phyloP scores from a whole-genome alignment of 2,113 vertebrate genomes.

The Tachysurus fulvidraco region DNA sequence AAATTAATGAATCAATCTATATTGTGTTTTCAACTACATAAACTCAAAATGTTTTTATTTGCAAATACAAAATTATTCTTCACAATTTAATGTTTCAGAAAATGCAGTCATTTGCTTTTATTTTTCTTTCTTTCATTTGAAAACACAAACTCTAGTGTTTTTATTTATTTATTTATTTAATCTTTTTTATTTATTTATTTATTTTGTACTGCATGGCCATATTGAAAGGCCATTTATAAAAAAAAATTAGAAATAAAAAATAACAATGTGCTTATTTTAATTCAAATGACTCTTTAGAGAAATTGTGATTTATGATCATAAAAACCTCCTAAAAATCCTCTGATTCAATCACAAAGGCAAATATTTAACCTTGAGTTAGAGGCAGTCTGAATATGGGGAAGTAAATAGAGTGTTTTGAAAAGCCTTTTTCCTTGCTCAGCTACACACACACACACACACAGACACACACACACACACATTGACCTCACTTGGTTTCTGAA shows the following conservation, averaged over 20 bases:
- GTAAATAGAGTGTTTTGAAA: conserved; percentile 12
- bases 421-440: background rate
- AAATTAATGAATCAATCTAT: too few species aligned
- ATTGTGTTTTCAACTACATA: background rate
- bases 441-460: conserved; percentile 15
- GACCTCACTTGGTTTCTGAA: conserved; percentile 40
- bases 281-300: background rate
- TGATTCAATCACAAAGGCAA: conserved; percentile 22
- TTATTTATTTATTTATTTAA: too few species aligned
- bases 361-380: conserved; percentile 23
- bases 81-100: background rate
- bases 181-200: background rate
- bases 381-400: conserved; percentile 31
- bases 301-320: background rate
- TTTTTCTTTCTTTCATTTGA: too few species aligned
- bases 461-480: conserved; percentile 27
- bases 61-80: background rate
- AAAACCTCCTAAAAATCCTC: conserved; percentile 17
- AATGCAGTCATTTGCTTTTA: background rate
- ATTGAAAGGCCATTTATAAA: background rate
- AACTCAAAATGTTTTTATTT: background rate
- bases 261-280: background rate
- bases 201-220: background rate
- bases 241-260: background rate
- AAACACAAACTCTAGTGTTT: background rate